These are phyloP conservation scores for Stratiomys singularior DNA, from an alignment of 2,888 invertebrate species.

Conservation along the genomic window DNA sequence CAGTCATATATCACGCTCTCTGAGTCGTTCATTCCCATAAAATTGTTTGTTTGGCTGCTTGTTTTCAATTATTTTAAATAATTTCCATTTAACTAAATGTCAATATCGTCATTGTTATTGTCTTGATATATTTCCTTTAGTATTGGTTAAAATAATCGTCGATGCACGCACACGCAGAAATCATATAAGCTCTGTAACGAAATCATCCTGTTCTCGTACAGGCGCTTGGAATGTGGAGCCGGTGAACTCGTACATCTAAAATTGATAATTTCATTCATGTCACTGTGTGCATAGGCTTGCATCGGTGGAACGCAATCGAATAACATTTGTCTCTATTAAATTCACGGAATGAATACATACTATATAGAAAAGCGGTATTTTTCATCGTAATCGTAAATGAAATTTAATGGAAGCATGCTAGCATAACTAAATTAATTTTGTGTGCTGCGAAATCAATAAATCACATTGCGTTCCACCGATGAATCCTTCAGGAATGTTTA, in stretches of 20 bases:
- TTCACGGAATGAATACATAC: too few relatives aligned
- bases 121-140: constrained; percentile 17
- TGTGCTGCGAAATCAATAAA: neutral
- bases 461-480: constrained; percentile 9
- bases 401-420: too few relatives aligned
- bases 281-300: too few relatives aligned
- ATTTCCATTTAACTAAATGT: constrained; percentile 32
- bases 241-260: constrained; percentile 65
- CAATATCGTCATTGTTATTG: constrained; percentile 36
- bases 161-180: neutral
- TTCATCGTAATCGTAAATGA: too few relatives aligned
- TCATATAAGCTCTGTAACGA: constrained; percentile 65
- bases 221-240: constrained; percentile 82
- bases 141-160: neutral
- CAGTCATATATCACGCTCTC: constrained; percentile 45
- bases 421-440: too few relatives aligned
- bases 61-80: neutral
- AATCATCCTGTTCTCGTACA: constrained; percentile 63
- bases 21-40: constrained; percentile 13
- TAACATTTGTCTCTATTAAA: neutral
- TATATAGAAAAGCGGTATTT: neutral
- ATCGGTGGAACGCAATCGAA: neutral
- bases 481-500: neutral
- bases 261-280: too few relatives aligned
- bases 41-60: constrained; percentile 17